A percentile compares a stretch with the other conserved stretches of the same genome.
Evolutionary conservation across 2,797 vertebrate genomes (phyloP).

Genomic region (Danio albolineatus): DNA sequence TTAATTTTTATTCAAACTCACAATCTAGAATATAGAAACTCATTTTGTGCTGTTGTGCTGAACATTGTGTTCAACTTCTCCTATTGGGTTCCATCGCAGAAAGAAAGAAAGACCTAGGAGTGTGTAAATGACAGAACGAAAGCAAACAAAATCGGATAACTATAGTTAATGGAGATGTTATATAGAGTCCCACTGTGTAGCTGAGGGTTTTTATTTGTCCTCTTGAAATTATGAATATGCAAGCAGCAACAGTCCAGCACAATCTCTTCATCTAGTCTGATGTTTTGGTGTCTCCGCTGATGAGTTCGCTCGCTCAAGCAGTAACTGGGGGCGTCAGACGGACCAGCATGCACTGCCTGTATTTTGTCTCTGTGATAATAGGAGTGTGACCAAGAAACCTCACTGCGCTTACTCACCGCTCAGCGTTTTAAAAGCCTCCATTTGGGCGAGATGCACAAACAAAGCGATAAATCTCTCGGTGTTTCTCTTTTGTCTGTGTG

Average conservation of each 20-base stretch:
- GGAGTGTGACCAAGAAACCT: slow-evolving; percentile 53
- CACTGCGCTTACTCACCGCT: slow-evolving; percentile 39
- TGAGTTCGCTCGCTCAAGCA: slow-evolving; percentile 36
- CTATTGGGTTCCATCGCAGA: neutral
- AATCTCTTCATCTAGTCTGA: slow-evolving; percentile 51
- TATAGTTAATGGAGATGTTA: neutral
- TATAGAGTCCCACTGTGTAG: neutral
- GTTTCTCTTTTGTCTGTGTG: slow-evolving; percentile 43
- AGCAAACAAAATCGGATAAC: neutral
- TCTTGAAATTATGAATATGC: slow-evolving; percentile 28
- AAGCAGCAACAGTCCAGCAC: slow-evolving; percentile 1
- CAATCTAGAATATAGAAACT: too few relatives aligned
- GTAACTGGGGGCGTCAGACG: slow-evolving; percentile 17
- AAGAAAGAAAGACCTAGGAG: neutral
- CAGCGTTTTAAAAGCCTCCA: slow-evolving; percentile 43
- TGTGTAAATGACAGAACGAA: neutral
- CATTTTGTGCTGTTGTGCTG: too few relatives aligned
- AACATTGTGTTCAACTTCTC: too few relatives aligned
- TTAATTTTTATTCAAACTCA: too few relatives aligned
- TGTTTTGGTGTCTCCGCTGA: slow-evolving; percentile 29
- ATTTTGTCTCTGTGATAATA: slow-evolving; percentile 59
- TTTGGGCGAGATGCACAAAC: slow-evolving; percentile 46
- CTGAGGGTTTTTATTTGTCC: slow-evolving; percentile 25
- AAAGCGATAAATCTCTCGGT: slow-evolving; percentile 39
- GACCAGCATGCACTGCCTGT: slow-evolving; percentile 40